Base-by-base conservation (phyloP, 2,113 vertebrate species). In the Notothenia rossii region DNA sequence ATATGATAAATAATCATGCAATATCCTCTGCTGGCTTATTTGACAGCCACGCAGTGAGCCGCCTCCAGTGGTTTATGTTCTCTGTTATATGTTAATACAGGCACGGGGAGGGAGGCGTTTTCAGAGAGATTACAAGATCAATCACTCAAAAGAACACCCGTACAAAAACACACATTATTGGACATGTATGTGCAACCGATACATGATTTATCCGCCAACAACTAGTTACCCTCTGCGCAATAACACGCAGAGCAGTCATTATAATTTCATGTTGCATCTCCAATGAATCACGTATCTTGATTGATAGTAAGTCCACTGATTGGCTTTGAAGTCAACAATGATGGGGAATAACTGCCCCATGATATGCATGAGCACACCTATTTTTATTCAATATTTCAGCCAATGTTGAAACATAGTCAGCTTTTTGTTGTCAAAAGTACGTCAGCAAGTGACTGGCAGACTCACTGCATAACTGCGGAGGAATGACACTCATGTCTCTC, bases 171-270 rank as follows among this genome's bases (percentile, higher is more conserved):
- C 51, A 76, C 75, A n/a, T 50, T 65, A 45, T 29, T 62, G 43
- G 33, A 72, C 17, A 75, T 36, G 10, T 56, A 5, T 56, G 15
- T 5, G 1, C 29, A 46, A 20, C 40, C 22, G 55, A 73, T 83
- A 48, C 75, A 81, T 84, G 79, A 84, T 83, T 75, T 67, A 87
- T 85, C n/a, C 4, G 2, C 67, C 53, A 46, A 75, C 22, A 76
- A 55, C 25, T n/a, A 60, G 65, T 81, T 60, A 75, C 54, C 20
- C 53, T 29, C 54, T 59, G 62, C 11, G 45, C 60, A 69, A 77
- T 51, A 77, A 65, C 62, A 77, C 59, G 48, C 29, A 58, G 49
- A 67, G 59, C 25, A 78, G 59, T 74, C 10, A 69, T 48, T 61
- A 72, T 58, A n/a, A 74, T 76, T 81, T 81, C 59, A 70, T 49